Evolutionary conservation across 2,113 vertebrate genomes (phyloP), one percentile per base, ranked within the genome.

Genomic region (Mesembrinibis cayennensis): DNA sequence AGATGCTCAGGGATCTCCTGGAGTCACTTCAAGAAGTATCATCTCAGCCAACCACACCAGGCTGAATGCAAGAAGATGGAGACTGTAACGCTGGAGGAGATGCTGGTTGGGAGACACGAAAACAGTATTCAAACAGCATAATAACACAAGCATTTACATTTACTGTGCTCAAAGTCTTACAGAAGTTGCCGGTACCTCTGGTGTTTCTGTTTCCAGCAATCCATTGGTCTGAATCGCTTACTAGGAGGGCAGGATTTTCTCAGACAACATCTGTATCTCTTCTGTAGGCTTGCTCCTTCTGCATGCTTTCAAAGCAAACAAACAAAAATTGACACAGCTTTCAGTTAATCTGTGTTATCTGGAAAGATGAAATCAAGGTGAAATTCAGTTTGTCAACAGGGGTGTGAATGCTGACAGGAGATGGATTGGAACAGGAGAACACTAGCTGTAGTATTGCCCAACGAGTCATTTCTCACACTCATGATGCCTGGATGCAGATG

Each of bases 401-500:
- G 23, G 32, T 76, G 66, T 82, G 87, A 85, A n/a, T 32, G 87
- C 56, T 90, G 96, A 80, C 81, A 95, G 90, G 70, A 89, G 87
- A 90, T 80, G 70, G 78, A 89, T 84, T 14, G 0, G 89, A 71
- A 62, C 62, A 52, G 84, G 73, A 2, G 0, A 77, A 42, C 16
- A 17, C 23, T 38, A 58, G 71, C 79, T 74, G 32, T n/a, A 11
- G 47, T 20, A 30, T 22, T 34, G 44, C 79, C 58, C 9, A 2
- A 36, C 67, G 62, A 89, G 49, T 66, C 55, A 84, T 96, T 95
- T 87, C 88, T 66, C 58, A 86, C 40, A 93, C 97, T 23, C 98
- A 98, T 25, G 93, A 97, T 7, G 52, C 92, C 16, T 52, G 98
- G 91, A 98, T 98, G 97, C 97, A 98, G 92, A 97, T 98, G 97